Base-by-base conservation (phyloP, 2,113 vertebrate species). In the Podarcis muralis region DNA sequence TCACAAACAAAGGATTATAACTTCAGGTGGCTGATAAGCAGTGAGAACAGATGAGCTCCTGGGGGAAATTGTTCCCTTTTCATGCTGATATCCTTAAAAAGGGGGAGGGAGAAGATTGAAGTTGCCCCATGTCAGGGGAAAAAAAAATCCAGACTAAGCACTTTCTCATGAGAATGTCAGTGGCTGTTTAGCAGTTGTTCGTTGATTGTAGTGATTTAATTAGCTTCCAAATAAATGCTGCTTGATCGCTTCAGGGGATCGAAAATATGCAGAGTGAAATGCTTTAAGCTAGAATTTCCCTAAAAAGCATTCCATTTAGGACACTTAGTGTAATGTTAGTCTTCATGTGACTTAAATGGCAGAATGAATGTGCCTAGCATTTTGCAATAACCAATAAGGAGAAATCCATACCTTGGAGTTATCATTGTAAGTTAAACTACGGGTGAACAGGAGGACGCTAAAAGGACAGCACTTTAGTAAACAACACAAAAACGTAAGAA, bases 21-120 rank as follows among this genome's bases (percentile, higher is more conserved):
- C 95, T 97, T 94, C 86, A 94, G 93, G 91, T 94, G 94, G 95
- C 91, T 90, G 87, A 95, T 88, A 95, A 97, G 86, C 92, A 95
- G 95, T 91, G 91, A 94, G 94, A 91, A 86, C 80, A 91, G 82
- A 95, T 92, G 92, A 95, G 43, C 75, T 94, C 89, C 91, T 79
- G 89, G 89, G 86, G 76, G 88, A 92, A 90, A 92, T 89, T 79
- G 23, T 89, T 90, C 88, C 16, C 11, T 79, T 32, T 74, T 93
- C 86, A 68, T 81, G 86, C 83, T 66, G 86, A 84, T 93, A 91
- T 85, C 88, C 89, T 91, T 92, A 94, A 89, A 95, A 93, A 15
- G 23, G 94, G 25, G 87, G 83, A 92, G 16, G 25, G 7, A 90
- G 83, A 57, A 87, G 92, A 62, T 37, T 77, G 82, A 93, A 90